phyloP scores from a whole-genome alignment of 2,113 vertebrate species.

The Cyanistes caeruleus region DNA sequence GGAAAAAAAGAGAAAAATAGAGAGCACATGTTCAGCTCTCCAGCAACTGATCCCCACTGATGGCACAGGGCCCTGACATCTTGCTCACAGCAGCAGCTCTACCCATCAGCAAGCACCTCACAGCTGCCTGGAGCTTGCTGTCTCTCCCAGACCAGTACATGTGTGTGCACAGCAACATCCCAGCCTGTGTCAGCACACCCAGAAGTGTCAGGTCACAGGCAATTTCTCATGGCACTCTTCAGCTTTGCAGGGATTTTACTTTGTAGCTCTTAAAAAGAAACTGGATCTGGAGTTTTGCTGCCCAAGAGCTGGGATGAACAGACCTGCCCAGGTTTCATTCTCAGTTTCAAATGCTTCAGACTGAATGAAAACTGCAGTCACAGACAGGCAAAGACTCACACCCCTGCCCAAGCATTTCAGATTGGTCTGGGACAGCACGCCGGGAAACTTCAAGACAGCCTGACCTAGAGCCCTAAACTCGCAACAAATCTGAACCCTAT shows the following conservation, averaged over 20 bases:
- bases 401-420: neutral
- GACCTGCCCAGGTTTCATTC: neutral
- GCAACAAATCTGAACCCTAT: neutral
- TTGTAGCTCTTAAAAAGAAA: neutral
- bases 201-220: neutral
- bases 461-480: neutral
- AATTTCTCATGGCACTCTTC: neutral
- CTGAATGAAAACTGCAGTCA: neutral
- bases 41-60: neutral
- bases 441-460: neutral
- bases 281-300: neutral
- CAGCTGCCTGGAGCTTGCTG: neutral
- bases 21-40: neutral
- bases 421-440: neutral
- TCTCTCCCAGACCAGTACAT: rapidly evolving
- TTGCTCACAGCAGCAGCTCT: neutral
- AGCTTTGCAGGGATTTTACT: neutral
- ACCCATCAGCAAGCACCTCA: neutral
- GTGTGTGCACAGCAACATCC: neutral
- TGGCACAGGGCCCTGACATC: neutral
- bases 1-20: neutral
- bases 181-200: neutral
- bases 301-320: neutral
- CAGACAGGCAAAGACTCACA: neutral
- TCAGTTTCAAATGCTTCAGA: neutral